Evolutionary conservation across 2,113 vertebrate species (phyloP), one percentile per base, ranked within the genome.

Genomic region (Peromyscus californicus): DNA sequence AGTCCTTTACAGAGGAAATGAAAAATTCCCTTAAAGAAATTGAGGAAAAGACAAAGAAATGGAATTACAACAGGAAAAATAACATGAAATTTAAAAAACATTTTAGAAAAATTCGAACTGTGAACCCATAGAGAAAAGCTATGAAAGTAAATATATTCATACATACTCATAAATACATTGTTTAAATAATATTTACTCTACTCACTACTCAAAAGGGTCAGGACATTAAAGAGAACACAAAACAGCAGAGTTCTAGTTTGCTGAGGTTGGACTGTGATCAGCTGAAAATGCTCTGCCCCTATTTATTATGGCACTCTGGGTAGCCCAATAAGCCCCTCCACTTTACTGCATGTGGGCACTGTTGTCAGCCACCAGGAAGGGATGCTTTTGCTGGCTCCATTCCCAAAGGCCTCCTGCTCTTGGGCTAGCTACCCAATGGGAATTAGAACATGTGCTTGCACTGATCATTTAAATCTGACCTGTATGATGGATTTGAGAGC

Each of bases 191-290:
- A 33, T 39, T 84, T 89, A 57, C 45, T 45, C 11, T 4, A 57
- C 9, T 7, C 75, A 70, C 63, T 75, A 82, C 36, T 6, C 93
- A 80, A 69, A 96, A 22, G 48, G 39, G 31, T 96, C 84, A 97
- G 45, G 7, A 65, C 48, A 61, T 90, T 75, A 82, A 26, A 69
- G 36, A 69, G 31, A 86, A 70, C 54, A 75, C 29, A 29, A 89
- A 69, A 48, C 54, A 9, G 21, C 75, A 22, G 61, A 48, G 61
- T 79, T 91, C 69, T 63, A 39, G n/a, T 79, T 84, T 75, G 42
- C 22, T 69, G 76, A 75, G 45, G 61, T 72, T 97, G 45, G 9
- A 80, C 4, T 54, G 5, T 17, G 19, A 57, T 86, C 17, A 48
- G 24, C 7, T 26, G 33, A 84, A 94, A 84, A 65, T 19, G 3